Conservation (phyloP, 2,888 invertebrate species). For the Taphrorychus bicolor region DNA sequence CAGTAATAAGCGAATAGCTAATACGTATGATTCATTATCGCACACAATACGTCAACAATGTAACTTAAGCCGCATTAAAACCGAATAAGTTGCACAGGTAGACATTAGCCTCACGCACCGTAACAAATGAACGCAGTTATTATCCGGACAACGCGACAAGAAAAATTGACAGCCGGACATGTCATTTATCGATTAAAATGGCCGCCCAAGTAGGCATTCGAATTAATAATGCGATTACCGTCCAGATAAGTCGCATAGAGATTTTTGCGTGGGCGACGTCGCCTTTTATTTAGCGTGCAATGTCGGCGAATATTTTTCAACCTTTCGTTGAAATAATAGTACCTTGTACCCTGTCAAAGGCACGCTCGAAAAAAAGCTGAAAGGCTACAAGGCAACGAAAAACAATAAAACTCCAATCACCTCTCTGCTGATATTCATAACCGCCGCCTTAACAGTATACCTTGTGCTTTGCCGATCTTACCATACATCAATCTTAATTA, state of each 20-base stretch:
- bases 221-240: slow-evolving; percentile 24
- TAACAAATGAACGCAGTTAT: neutral
- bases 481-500: slow-evolving; percentile 43
- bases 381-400: slow-evolving; percentile 20
- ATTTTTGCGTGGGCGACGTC: slow-evolving; percentile 8
- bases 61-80: too few relatives aligned
- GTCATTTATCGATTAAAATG: slow-evolving; percentile 38
- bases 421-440: slow-evolving; percentile 42
- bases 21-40: too few relatives aligned
- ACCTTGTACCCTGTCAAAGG: slow-evolving; percentile 26
- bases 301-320: slow-evolving; percentile 7
- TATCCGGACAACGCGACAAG: neutral
- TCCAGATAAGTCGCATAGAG: slow-evolving; percentile 4
- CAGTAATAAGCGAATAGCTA: too few relatives aligned
- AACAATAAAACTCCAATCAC: slow-evolving; percentile 40
- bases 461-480: slow-evolving; percentile 34
- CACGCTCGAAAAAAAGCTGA: slow-evolving; percentile 9
- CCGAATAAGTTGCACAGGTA: too few relatives aligned
- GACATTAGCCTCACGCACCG: neutral
- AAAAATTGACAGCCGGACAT: slow-evolving; percentile 32
- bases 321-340: neutral
- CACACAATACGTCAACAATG: too few relatives aligned
- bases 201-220: slow-evolving; percentile 26
- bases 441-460: slow-evolving; percentile 16
- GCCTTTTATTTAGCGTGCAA: neutral